phyloP scores from a whole-genome alignment of 2,113 vertebrate species.

The Agelaius phoeniceus region DNA sequence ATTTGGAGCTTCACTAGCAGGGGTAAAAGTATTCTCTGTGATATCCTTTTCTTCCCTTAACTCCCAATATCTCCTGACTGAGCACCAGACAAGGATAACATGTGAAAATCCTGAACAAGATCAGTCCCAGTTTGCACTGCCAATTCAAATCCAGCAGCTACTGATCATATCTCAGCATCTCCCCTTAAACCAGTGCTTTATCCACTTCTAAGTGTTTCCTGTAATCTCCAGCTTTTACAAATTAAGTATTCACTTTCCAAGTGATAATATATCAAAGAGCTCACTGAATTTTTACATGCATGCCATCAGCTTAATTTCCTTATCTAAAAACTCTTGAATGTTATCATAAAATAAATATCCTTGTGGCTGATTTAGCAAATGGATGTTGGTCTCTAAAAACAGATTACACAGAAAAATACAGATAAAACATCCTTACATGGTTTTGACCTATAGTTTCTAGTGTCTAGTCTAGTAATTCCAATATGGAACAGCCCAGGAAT shows the following conservation, averaged over 20 bases:
- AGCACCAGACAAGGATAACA: not conserved
- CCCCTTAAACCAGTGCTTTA: not conserved
- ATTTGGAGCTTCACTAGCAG: not conserved
- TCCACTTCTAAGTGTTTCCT: not conserved
- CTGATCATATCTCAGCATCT: constrained; percentile 3
- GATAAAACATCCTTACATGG: not conserved
- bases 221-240: constrained; percentile 16
- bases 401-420: not conserved
- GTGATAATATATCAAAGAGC: constrained; percentile 40
- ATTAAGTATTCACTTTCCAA: constrained; percentile 28
- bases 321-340: constrained; percentile 40
- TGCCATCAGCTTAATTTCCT: constrained; percentile 38
- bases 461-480: not conserved
- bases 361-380: not conserved
- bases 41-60: not conserved
- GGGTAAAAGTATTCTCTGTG: not conserved
- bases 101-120: not conserved
- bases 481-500: not conserved
- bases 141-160: constrained; percentile 1
- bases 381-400: not conserved
- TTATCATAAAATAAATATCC: constrained; percentile 22
- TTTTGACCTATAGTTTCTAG: not conserved
- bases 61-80: not conserved
- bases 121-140: not conserved
- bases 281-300: constrained; percentile 1